A percentile compares a stretch with the other conserved stretches of the same genome.
These are phyloP conservation scores for Dasypus novemcinctus DNA, from an alignment of 2,113 vertebrate genomes.

Conservation along the genomic window DNA sequence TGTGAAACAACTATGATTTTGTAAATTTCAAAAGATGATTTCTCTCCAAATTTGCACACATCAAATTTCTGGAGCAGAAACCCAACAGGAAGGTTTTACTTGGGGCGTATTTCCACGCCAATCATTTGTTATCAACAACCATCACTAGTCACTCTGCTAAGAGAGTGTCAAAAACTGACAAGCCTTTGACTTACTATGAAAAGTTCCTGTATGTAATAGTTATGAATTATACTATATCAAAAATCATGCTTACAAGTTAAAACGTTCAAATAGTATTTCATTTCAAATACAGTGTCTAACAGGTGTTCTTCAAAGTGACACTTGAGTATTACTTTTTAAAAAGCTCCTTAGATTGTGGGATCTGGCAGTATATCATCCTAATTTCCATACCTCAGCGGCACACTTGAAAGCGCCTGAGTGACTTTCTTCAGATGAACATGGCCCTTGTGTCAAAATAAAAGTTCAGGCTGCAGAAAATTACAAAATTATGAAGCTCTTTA, in stretches of 20 bases:
- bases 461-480: slow-evolving; percentile 26
- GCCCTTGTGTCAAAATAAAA: slow-evolving; percentile 60
- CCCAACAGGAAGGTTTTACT: not conserved
- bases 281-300: not conserved
- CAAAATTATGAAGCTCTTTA: slow-evolving; percentile 17
- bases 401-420: not conserved
- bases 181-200: not conserved
- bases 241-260: not conserved
- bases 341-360: not conserved
- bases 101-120: not conserved
- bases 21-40: not conserved
- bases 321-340: not conserved
- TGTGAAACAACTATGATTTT: not conserved
- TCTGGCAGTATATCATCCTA: not conserved
- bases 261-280: not conserved
- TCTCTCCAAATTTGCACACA: not conserved
- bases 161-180: not conserved
- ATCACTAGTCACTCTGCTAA: not conserved
- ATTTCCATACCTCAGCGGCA: slow-evolving; percentile 40
- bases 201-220: not conserved
- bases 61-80: not conserved
- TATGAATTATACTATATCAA: not conserved
- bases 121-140: not conserved
- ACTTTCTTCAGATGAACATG: not conserved
- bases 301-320: slow-evolving; percentile 24